Base-by-base conservation (phyloP, 2,113 vertebrate genomes). In the Toxostoma redivivum region DNA sequence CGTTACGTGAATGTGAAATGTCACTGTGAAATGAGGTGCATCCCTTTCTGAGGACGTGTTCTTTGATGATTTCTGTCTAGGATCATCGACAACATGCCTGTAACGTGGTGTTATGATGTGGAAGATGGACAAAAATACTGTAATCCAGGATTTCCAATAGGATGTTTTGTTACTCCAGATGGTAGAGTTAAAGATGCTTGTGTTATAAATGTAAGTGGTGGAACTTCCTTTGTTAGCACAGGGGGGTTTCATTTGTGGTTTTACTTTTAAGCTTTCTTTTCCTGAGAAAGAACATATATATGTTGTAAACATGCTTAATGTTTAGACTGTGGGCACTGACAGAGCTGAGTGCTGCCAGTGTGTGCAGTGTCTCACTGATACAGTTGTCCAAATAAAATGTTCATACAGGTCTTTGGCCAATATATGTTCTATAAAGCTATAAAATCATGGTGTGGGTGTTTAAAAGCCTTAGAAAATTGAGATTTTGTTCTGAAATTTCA, bases 81-180 rank as follows among this genome's bases (percentile, higher is more conserved):
- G 98, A 99, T 99, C 91, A 98, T 99, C 66, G 98, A 99, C 98
- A 99, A 99, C 97, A 99, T 99, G 99, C 99, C 98, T 10, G 98
- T 99, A 81, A 98, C 98, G 0, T 99, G 99, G 99, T 99, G 99
- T 97, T 99, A 98, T 83, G 97, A 98, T 81, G 98, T 98, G n/a
- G 98, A 99, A 96, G 98, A 98, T 69, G 90, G 96, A 81, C 98
- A 99, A 92, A 99, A 99, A 77, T 98, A 98, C 97, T 99, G 98
- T 95, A 99, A 98, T 93, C 98, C 99, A 30, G 99, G 99, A 91
- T 99, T 99, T 96, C 99, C 98, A 11, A 96, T 99, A 93, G 99
- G 99, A 91, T 99, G 99, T 89, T 98, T 98, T 51, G 98, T 99
- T 78, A 98, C 97, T 53, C 12, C 88, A 69, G 98, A 98, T 79